Evolutionary conservation across 2,797 vertebrate species (phyloP), one percentile per base, ranked within the genome.

Genomic region (Labroides dimidiatus): DNA sequence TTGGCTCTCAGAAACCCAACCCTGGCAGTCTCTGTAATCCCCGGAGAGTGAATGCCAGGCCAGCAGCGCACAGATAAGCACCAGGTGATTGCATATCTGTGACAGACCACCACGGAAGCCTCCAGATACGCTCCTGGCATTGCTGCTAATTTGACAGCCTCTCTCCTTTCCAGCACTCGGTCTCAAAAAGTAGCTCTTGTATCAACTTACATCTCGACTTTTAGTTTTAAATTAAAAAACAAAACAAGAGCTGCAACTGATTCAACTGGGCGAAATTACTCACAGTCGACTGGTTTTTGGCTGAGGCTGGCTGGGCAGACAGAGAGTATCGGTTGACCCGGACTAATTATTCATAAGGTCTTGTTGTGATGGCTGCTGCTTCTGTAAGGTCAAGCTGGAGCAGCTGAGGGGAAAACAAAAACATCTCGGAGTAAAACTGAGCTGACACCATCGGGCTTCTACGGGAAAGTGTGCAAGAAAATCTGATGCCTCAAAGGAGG

Each of bases 281-380:
- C 78, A 81, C 83, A 82, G 86, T 81, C 87, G 79, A 83, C 75
- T 88, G 86, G 84, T 75, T 89, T 80, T 85, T 84, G 87, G 82
- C 81, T 61, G 77, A 73, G 4, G 61, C 79, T 65, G 39, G 75
- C 65, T 69, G 77, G 55, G 64, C 81, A 82, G 85, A 78, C 48
- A 54, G 56, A 77, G 84, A 88, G 88, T 90, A 91, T 90, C 85
- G 79, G 89, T 83, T 92, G 85, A 90, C 85, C 84, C 69, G 77
- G 86, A 79, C 88, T 88, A 90, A 90, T 91, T 90, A 91, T 91
- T 90, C 90, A 92, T 84, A 75, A 82, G 86, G 86, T 73, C 80
- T 81, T 91, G 86, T 91, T 90, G 78, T 89, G 88, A 87, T 72
- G 85, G 84, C 83, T 89, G 85, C 79, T 80, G 78, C 77, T 72